phyloP scores from a whole-genome alignment of 2,888 invertebrate genomes.

The Didymodactylos carnosus region DNA sequence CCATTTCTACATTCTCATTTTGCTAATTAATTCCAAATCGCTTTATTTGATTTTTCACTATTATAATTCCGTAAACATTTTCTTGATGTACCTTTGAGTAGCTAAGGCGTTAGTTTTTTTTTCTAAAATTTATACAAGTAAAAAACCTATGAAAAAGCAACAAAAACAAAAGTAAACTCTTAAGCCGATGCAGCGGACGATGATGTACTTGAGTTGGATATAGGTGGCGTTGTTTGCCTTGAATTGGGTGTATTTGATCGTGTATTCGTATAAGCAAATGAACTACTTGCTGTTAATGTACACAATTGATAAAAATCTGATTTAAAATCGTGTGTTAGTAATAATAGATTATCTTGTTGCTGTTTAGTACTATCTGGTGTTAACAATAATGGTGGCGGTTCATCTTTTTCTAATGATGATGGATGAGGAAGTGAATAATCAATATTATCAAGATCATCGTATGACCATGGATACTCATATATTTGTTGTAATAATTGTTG shows the following conservation, averaged over 20 bases:
- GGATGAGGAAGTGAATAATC: background rate
- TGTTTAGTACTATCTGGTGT: too few relatives aligned
- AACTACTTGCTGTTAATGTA: background rate
- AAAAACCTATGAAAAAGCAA: background rate
- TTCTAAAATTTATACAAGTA: too few relatives aligned
- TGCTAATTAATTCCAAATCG: too few relatives aligned
- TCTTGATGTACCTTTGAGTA: too few relatives aligned
- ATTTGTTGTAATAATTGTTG: background rate
- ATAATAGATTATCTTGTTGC: too few relatives aligned
- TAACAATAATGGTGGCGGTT: background rate
- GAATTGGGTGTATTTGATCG: background rate
- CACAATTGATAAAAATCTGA: background rate
- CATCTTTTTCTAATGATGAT: background rate
- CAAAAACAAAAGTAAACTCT: background rate
- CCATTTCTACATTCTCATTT: too few relatives aligned
- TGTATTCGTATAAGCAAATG: too few relatives aligned
- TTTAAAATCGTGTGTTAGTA: background rate
- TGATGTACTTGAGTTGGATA: too few relatives aligned
- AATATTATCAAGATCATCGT: background rate
- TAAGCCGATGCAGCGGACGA: background rate
- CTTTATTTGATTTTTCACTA: too few relatives aligned
- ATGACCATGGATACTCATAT: background rate
- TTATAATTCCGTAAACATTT: too few relatives aligned
- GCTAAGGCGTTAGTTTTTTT: too few relatives aligned
- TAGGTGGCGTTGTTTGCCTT: background rate